Evolutionary conservation across 1,140 invertebrate genomes (phyloP), one percentile per base, ranked within the genome.

Genomic region (Trypoxylus dichotomus): DNA sequence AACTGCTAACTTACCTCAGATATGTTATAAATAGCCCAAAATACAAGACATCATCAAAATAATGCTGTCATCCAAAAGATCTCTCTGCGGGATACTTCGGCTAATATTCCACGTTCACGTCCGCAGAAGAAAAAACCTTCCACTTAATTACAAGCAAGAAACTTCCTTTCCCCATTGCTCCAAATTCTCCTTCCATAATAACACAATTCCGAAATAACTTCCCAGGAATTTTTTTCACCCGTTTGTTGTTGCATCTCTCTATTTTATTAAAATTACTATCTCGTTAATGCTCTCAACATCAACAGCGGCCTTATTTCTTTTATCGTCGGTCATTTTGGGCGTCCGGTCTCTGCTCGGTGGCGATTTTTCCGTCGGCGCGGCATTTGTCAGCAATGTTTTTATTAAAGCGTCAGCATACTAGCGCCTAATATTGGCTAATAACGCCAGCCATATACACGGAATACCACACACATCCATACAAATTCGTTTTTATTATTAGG

Each of bases 401-500:
- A 68, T 68, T 68, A 68, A 68, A 29, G 60, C 24, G 5, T 11
- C 27, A 5, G 19, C 32, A 8, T 37, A 37, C 7, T 29, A 68
- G 60, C 60, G 21, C 60, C 60, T 68, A 68, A 68, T 68, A 68
- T 68, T 24, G 60, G 60, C 60, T 68, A 68, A 68, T 68, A 68
- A 68, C 60, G 27, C 7, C 15, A 5, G 7, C 8, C 60, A 13
- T 27, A 68, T 68, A 68, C 60, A 68, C 60, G 47, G 60, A 68
- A 68, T 68, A 15, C 60, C 60, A 29, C 13, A 21, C 60, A 29
- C 60, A 27, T 68, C 60, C 60, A 68, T 68, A 68, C 60, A 29
- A 68, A 68, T 68, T 68, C 60, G 60, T 68, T 68, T 68, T 68
- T 68, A 68, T 68, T 68, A 68, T 68, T 29, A 68, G 60, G 60